A percentile compares a stretch with the other conserved stretches of the same genome.
Conservation (phyloP, 1,140 invertebrate genomes). For the Drosophila albomicans region DNA sequence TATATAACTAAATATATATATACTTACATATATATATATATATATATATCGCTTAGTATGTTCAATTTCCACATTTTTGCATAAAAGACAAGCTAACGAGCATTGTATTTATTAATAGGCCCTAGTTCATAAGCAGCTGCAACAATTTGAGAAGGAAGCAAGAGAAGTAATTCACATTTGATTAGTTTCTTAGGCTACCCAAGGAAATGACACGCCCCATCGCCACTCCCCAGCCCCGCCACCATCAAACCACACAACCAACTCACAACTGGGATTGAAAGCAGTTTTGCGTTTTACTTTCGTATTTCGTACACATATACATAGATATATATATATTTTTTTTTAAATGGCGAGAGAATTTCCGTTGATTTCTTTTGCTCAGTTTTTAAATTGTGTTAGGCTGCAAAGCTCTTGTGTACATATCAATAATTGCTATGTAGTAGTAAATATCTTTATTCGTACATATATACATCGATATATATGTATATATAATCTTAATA, state of each 20-base stretch:
- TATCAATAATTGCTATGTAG: slow-evolving; percentile 70
- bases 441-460: slow-evolving; percentile 27
- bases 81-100: slow-evolving; percentile 79
- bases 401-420: slow-evolving; percentile 68
- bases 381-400: slow-evolving; percentile 51
- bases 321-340: no score
- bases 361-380: slow-evolving; percentile 40
- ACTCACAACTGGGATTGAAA: background rate
- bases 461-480: slow-evolving; percentile 23
- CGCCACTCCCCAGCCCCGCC: background rate
- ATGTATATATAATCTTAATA: slow-evolving; percentile 21
- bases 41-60: slow-evolving; percentile 46
- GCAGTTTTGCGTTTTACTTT: slow-evolving; percentile 24
- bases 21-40: slow-evolving; percentile 18
- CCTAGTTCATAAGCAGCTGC: slow-evolving; percentile 55
- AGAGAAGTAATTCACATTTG: slow-evolving; percentile 16
- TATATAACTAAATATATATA: slow-evolving; percentile 29
- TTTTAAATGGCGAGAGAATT: slow-evolving; percentile 11
- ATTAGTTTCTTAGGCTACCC: slow-evolving; percentile 43
- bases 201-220: slow-evolving; percentile 29
- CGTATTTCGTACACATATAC: slow-evolving; percentile 25
- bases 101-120: slow-evolving; percentile 74
- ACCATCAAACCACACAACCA: background rate
- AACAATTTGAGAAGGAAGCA: slow-evolving; percentile 14
- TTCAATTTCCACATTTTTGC: slow-evolving; percentile 74